Conservation (phyloP, 2,888 invertebrate species). For the Dorcus hopei region DNA sequence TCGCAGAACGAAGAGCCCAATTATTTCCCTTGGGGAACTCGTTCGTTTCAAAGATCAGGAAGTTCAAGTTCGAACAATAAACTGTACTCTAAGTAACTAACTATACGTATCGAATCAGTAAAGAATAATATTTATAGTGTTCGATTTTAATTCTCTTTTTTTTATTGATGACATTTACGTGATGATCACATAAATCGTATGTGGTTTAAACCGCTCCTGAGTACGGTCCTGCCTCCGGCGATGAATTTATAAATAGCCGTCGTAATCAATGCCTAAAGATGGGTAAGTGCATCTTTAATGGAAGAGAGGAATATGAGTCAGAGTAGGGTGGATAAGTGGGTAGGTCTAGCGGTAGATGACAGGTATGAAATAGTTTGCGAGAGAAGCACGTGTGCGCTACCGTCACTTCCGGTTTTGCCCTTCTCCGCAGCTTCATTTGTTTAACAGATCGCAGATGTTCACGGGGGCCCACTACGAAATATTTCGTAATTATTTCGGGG, state of each 20-base stretch:
- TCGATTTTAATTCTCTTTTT: too few species aligned
- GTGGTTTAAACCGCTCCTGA: too few species aligned
- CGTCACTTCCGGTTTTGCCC: slow-evolving; percentile 33
- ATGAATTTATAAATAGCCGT: neutral
- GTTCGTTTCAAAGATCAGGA: too few species aligned
- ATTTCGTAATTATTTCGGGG: too few species aligned
- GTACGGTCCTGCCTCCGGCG: neutral
- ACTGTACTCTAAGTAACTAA: too few species aligned
- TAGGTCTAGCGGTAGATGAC: slow-evolving; percentile 38
- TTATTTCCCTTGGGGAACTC: too few species aligned
- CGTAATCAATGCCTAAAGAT: slow-evolving; percentile 4
- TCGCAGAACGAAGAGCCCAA: too few species aligned
- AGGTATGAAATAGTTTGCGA: slow-evolving; percentile 39
- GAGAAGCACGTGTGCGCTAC: slow-evolving; percentile 39
- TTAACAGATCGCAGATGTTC: slow-evolving; percentile 15
- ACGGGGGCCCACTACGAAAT: slow-evolving; percentile 5
- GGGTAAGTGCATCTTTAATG: slow-evolving; percentile 19
- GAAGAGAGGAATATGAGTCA: slow-evolving; percentile 1
- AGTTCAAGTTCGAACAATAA: too few species aligned
- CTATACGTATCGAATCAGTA: too few species aligned
- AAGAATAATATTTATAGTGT: too few species aligned
- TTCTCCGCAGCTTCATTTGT: slow-evolving; percentile 16
- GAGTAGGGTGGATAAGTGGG: slow-evolving; percentile 22
- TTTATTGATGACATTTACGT: too few species aligned
- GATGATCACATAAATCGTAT: too few species aligned